These are phyloP conservation scores for Camponotus floridanus DNA, from an alignment of 1,140 invertebrate species.

Conservation along the genomic window DNA sequence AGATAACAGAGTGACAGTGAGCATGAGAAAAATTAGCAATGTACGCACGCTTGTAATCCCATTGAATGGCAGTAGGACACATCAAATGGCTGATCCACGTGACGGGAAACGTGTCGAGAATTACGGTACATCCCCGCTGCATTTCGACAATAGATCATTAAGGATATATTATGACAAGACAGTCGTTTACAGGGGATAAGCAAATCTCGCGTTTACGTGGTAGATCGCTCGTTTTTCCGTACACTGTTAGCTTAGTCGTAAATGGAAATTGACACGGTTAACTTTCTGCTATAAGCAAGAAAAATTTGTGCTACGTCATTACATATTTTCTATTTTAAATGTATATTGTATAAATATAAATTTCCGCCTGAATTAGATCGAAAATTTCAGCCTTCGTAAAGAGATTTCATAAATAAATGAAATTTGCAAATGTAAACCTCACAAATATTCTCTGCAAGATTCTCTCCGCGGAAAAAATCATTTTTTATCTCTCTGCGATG, in stretches of 20 bases:
- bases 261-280: constrained; percentile 9
- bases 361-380: neutral
- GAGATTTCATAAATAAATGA: neutral
- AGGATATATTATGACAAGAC: constrained; percentile 83
- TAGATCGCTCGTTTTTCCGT: constrained; percentile 68
- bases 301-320: neutral
- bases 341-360: neutral
- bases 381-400: neutral
- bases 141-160: constrained; percentile 82
- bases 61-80: constrained; percentile 72
- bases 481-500: constrained; percentile 20
- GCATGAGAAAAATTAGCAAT: constrained; percentile 83
- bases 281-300: neutral
- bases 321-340: neutral
- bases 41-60: constrained; percentile 81
- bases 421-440: constrained; percentile 8
- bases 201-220: constrained; percentile 14
- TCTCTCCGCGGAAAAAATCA: neutral
- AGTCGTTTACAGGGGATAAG: constrained; percentile 67
- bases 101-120: constrained; percentile 83
- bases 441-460: neutral
- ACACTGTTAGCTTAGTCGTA: constrained; percentile 33
- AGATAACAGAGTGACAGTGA: constrained; percentile 72
- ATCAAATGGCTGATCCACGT: constrained; percentile 81
- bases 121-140: constrained; percentile 79